Conservation (phyloP, 2,113 vertebrate genomes). For the Mormoops blainvillei region DNA sequence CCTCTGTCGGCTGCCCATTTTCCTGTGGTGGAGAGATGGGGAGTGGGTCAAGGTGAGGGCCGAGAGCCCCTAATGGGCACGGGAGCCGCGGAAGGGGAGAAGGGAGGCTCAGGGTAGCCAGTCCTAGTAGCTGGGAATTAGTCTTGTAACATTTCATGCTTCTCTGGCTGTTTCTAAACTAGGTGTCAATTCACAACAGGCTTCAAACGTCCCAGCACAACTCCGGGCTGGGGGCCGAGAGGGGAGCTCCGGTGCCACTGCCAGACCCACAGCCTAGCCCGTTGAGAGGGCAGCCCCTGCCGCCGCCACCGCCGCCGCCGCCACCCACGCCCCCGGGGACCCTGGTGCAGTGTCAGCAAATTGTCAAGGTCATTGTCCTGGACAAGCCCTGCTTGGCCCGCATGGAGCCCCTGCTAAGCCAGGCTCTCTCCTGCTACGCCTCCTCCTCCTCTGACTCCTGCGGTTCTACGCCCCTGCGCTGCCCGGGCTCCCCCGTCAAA, state of each 20-base stretch:
- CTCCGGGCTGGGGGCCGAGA: conserved; percentile 90
- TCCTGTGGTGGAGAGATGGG: neutral
- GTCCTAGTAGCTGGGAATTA: conserved; percentile 83
- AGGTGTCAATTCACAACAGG: conserved; percentile 99
- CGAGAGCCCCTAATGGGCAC: neutral
- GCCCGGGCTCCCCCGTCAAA: conserved; percentile 83
- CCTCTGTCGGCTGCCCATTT: neutral
- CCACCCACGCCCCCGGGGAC: conserved; percentile 90
- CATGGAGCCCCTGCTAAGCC: conserved; percentile 95
- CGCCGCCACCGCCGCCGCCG: conserved; percentile 81
- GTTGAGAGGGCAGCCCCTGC: conserved; percentile 84
- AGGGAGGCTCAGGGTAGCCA: conserved; percentile 77
- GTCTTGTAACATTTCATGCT: conserved; percentile 98
- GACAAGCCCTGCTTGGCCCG: conserved; percentile 94
- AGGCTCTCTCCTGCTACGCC: conserved; percentile 92
- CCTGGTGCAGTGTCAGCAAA: conserved; percentile 99
- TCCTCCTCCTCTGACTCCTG: conserved; percentile 92
- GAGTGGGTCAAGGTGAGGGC: neutral
- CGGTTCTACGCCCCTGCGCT: conserved; percentile 87
- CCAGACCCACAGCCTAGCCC: conserved; percentile 89
- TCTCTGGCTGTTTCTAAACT: conserved; percentile 99
- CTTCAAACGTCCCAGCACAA: conserved; percentile 99
- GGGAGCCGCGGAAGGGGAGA: neutral
- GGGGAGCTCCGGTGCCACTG: conserved; percentile 77
- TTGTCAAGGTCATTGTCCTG: conserved; percentile 99